Percentiles rank a stretch among this genome's conserved stretches.
Conservation (phyloP, 2,888 invertebrate genomes). For the Cecidostiba fungosa region DNA sequence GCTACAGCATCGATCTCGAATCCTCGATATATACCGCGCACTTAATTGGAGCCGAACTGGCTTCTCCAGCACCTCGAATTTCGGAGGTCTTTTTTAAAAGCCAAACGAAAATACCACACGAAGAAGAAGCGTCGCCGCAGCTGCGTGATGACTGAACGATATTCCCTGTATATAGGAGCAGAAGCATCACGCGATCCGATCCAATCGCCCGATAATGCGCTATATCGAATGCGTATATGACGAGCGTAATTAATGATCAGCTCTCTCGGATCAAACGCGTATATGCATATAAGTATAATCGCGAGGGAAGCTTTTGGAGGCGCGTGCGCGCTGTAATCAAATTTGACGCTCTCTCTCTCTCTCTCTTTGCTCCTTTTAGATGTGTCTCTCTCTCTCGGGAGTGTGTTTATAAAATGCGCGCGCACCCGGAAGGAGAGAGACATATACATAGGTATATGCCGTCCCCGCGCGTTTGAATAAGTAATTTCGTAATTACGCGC, state of each 20-base stretch:
- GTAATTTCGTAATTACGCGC: constrained; percentile 52
- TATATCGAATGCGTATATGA: constrained; percentile 26
- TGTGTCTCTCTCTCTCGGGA: neutral
- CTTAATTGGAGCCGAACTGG: constrained; percentile 41
- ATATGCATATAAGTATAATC: neutral
- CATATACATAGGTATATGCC: neutral
- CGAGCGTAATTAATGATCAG: constrained; percentile 53
- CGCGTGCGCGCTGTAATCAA: constrained; percentile 36
- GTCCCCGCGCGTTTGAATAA: constrained; percentile 10
- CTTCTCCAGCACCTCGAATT: neutral
- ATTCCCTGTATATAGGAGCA: neutral
- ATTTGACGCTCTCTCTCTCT: constrained; percentile 50
- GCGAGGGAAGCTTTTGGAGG: neutral
- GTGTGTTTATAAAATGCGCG: neutral
- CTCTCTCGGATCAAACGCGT: neutral
- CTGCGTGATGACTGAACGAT: constrained; percentile 59
- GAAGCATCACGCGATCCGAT: constrained; percentile 29
- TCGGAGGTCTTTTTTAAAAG: constrained; percentile 21
- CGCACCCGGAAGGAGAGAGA: neutral
- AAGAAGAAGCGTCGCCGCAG: constrained; percentile 33
- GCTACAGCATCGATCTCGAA: constrained; percentile 8
- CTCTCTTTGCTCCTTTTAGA: neutral
- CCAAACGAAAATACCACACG: neutral
- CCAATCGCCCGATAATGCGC: constrained; percentile 43
- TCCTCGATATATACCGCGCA: constrained; percentile 26